These are phyloP conservation scores for Morpho helenor DNA, from an alignment of 2,888 invertebrate species.

Conservation along the genomic window DNA sequence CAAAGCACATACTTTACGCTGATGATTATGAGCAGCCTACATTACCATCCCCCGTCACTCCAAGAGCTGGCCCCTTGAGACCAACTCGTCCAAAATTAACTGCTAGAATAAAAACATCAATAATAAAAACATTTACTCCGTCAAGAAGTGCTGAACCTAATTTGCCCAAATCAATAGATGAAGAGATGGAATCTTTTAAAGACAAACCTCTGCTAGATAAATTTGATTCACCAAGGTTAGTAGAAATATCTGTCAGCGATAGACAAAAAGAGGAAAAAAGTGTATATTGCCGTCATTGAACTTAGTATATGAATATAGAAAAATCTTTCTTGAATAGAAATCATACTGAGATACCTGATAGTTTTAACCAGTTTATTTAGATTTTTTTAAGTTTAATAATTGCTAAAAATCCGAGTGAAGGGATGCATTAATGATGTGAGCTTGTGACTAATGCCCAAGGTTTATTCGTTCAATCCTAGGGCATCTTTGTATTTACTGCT, in stretches of 20 bases:
- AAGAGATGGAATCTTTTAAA: constrained; percentile 33
- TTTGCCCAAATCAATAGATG: constrained; percentile 29
- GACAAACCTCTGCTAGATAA: constrained; percentile 33
- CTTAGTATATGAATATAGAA: too few relatives aligned
- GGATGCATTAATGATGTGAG: too few relatives aligned
- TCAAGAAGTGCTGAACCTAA: constrained; percentile 16
- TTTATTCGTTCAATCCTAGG: too few relatives aligned
- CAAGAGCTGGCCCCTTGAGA: constrained; percentile 29
- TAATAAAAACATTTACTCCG: constrained; percentile 6
- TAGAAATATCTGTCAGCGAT: background rate
- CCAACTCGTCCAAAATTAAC: constrained; percentile 25
- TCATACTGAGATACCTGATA: too few relatives aligned
- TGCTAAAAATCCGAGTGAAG: too few relatives aligned
- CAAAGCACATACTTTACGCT: constrained; percentile 4
- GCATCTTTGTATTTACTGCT: too few relatives aligned
- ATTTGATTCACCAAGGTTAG: constrained; percentile 32
- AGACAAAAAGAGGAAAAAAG: too few relatives aligned
- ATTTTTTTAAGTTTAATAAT: too few relatives aligned
- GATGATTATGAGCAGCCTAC: background rate
- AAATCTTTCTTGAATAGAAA: too few relatives aligned
- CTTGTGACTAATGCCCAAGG: too few relatives aligned
- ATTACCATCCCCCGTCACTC: constrained; percentile 30
- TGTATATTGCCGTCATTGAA: too few relatives aligned
- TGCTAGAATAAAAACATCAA: constrained; percentile 10
- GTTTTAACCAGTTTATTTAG: too few relatives aligned